Base-by-base conservation (phyloP, 2,888 invertebrate genomes). In the Rhaphigaster nebulosa region DNA sequence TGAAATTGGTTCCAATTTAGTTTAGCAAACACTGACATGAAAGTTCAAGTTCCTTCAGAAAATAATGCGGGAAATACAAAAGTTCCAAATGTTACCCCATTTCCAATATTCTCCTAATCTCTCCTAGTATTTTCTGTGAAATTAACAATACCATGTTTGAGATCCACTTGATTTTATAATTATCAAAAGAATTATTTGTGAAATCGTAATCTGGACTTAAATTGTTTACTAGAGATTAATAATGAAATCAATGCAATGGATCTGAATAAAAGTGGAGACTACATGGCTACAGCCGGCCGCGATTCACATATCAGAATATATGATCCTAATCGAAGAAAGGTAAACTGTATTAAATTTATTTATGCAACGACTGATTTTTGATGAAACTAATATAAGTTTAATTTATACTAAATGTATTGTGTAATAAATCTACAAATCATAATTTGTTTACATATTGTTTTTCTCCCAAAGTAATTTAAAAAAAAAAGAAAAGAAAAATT, bases 221-320 rank as follows among this genome's bases (percentile, higher is more conserved):
- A 23, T 23, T 20, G 38, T 38, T 26, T 80, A 2, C 13, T 60
- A 90, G 90, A 90, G 45, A 23, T 87, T 18, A 84, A 87, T n/a
- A 90, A 84, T 45, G 90, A 90, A 56, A 87, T 90, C 50, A 90
- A 90, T 87, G 90, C 56, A 41, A 70, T 90, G 90, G 90, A 90
- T 45, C 1, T 90, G 34, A 90, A 60, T 41, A 45, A 20, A 41
- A 56, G 1, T 56, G 90, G 90, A 4, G n/a, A 38, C 34, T 26
- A 13, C n/a, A 56, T 90, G 38, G 90, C 87, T 12, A 90, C 87
- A n/a, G 90, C 87, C 23, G 90, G 90, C 15, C 50, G 13, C 29
- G 90, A 90, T 60, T 50, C 90, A 13, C 41, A 52, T 26, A 87
- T 90, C 29, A 80, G 90, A 54, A 90, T 90, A 56, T 90, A 90